A percentile compares a stretch with the other conserved stretches of the same genome.
These are phyloP conservation scores for Chondrilla cf. caribensis DNA, from an alignment of 37 sponge, comb jelly and placozoan genomes.

Conservation along the genomic window DNA sequence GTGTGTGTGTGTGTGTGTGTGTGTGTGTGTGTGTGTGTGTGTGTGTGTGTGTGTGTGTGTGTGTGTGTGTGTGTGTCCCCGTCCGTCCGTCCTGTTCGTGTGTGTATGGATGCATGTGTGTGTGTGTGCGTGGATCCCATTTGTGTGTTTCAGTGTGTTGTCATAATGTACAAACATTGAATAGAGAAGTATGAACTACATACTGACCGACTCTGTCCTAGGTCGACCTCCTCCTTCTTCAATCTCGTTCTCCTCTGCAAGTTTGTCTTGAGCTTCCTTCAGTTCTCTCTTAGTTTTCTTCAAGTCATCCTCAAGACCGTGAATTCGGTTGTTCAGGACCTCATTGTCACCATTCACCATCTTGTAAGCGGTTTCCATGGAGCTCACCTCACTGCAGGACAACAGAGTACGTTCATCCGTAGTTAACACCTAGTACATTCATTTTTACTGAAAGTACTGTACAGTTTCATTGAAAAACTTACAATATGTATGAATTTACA, in stretches of 20 bases:
- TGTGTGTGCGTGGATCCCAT: too few relatives aligned
- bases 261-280: conserved; percentile 42
- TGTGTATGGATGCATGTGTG: too few relatives aligned
- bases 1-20: too few relatives aligned
- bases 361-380: not conserved
- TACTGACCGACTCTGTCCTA: conserved; percentile 4
- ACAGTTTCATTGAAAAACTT: not conserved
- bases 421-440: too few relatives aligned
- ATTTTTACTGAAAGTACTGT: not conserved
- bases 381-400: conserved; percentile 1
- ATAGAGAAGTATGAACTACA: not conserved
- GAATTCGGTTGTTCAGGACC: not conserved
- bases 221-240: conserved; percentile 5
- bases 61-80: too few relatives aligned
- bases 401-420: too few relatives aligned
- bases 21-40: too few relatives aligned
- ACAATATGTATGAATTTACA: too few relatives aligned
- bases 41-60: too few relatives aligned
- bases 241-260: not conserved
- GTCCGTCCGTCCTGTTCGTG: too few relatives aligned
- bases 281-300: conserved; percentile 40
- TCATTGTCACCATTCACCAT: conserved; percentile 21
- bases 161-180: too few relatives aligned
- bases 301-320: conserved; percentile 39
- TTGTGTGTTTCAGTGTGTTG: too few relatives aligned